Evolutionary conservation across 2,888 invertebrate genomes (phyloP).

Genomic region (Liodrosophila aerea): DNA sequence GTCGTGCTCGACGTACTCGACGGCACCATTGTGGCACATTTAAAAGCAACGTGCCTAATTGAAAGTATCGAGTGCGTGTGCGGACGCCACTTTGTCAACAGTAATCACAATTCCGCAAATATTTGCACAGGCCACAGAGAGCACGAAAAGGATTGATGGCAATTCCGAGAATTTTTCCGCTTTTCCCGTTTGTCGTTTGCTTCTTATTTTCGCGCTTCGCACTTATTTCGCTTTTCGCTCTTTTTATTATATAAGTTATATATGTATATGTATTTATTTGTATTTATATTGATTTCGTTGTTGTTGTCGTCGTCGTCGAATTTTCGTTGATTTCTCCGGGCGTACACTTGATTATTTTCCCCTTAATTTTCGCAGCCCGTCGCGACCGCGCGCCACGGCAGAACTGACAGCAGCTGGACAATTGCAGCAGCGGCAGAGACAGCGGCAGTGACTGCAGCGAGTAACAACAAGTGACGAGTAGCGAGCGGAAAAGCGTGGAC

Average conservation of each 20-base stretch:
- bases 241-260: neutral
- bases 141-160: slow-evolving; percentile 57
- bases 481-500: slow-evolving; percentile 1
- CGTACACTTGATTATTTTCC: slow-evolving; percentile 29
- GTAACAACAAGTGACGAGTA: slow-evolving; percentile 23
- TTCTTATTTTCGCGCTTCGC: no score
- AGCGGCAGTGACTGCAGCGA: slow-evolving; percentile 14
- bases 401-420: slow-evolving; percentile 52
- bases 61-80: slow-evolving; percentile 61
- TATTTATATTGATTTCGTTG: slow-evolving; percentile 24
- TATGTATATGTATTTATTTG: slow-evolving; percentile 19
- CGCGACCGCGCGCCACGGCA: slow-evolving; percentile 51
- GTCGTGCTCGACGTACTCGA: slow-evolving; percentile 70
- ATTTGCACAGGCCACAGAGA: slow-evolving; percentile 53
- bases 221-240: neutral
- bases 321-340: slow-evolving; percentile 28
- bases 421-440: slow-evolving; percentile 20
- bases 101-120: slow-evolving; percentile 68
- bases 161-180: no score
- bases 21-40: slow-evolving; percentile 77
- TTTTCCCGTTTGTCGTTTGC: slow-evolving; percentile 8
- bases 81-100: slow-evolving; percentile 78
- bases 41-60: slow-evolving; percentile 73
- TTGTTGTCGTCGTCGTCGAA: slow-evolving; percentile 22
- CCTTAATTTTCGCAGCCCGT: slow-evolving; percentile 43